Percentiles rank a stretch among this genome's conserved stretches.
Conservation (phyloP, 2,888 invertebrate genomes). For the Callyntrura sp. region DNA sequence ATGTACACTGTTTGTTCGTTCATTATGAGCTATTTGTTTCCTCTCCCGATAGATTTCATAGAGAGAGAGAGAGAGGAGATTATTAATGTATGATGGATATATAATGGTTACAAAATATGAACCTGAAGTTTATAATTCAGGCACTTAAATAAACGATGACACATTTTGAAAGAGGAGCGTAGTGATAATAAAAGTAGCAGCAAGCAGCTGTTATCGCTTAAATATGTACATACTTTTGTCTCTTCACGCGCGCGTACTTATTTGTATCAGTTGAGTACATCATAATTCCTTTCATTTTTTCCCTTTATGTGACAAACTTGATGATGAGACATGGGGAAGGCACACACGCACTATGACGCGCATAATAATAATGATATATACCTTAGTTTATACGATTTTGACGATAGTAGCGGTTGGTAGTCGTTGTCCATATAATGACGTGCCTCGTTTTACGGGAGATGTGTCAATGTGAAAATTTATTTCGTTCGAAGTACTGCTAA, state of each 20-base stretch:
- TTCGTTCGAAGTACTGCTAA: slow-evolving; percentile 30
- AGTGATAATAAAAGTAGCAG: neutral
- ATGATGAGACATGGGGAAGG: slow-evolving; percentile 57
- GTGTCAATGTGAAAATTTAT: slow-evolving; percentile 56
- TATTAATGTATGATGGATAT: neutral
- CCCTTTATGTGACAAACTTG: slow-evolving; percentile 62
- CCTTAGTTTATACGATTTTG: neutral
- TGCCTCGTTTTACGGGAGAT: slow-evolving; percentile 35
- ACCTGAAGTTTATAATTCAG: slow-evolving; percentile 20
- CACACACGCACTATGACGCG: neutral
- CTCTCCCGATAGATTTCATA: slow-evolving; percentile 28
- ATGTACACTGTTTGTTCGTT: slow-evolving; percentile 19
- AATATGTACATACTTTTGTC: slow-evolving; percentile 33
- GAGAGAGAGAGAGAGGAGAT: neutral
- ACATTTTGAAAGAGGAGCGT: slow-evolving; percentile 12
- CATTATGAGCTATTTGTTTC: slow-evolving; percentile 56
- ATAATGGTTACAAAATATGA: neutral
- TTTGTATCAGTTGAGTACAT: slow-evolving; percentile 54
- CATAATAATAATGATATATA: slow-evolving; percentile 25
- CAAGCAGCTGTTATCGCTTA: slow-evolving; percentile 1
- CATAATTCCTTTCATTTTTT: slow-evolving; percentile 36
- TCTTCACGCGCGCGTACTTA: slow-evolving; percentile 45
- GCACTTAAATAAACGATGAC: slow-evolving; percentile 24
- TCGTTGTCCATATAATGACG: slow-evolving; percentile 44
- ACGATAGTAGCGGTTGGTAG: neutral